These are phyloP conservation scores for Horisme vitalbata DNA, from an alignment of 2,888 invertebrate species.

Conservation along the genomic window DNA sequence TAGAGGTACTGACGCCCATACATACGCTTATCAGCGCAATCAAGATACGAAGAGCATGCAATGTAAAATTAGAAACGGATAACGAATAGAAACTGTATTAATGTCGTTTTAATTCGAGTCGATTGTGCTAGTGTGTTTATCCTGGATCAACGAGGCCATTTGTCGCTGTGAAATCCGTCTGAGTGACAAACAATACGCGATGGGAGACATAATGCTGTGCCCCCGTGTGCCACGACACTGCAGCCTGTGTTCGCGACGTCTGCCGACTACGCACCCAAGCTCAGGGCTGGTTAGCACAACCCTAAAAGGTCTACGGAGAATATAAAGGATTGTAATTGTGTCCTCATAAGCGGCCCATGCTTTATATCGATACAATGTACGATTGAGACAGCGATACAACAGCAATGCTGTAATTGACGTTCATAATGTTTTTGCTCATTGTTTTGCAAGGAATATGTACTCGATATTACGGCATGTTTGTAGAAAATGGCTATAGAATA, in stretches of 20 bases:
- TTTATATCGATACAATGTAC: constrained; percentile 55
- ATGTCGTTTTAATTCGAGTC: constrained; percentile 65
- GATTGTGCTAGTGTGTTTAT: constrained; percentile 60
- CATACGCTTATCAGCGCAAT: constrained; percentile 33
- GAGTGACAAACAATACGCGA: constrained; percentile 78
- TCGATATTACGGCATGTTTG: constrained; percentile 27
- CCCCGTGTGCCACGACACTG: constrained; percentile 55
- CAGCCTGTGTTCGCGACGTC: constrained; percentile 49
- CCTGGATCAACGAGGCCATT: constrained; percentile 67
- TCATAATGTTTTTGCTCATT: constrained; percentile 47
- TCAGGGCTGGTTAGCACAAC: constrained; percentile 52
- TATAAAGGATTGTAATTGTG: constrained; percentile 79
- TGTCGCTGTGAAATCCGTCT: constrained; percentile 71
- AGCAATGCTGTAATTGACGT: constrained; percentile 70
- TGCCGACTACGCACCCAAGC: constrained; percentile 51
- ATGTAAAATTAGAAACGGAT: constrained; percentile 32
- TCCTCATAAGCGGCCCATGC: constrained; percentile 72
- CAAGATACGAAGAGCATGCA: constrained; percentile 28
- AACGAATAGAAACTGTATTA: constrained; percentile 41
- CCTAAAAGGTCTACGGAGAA: constrained; percentile 69
- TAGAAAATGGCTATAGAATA: constrained; percentile 12
- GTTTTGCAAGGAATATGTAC: constrained; percentile 43
- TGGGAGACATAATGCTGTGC: constrained; percentile 70
- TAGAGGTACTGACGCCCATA: constrained; percentile 32
- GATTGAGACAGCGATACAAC: constrained; percentile 73